Conservation (phyloP, 2,113 vertebrate genomes). For the Marcusenius ussheri region DNA sequence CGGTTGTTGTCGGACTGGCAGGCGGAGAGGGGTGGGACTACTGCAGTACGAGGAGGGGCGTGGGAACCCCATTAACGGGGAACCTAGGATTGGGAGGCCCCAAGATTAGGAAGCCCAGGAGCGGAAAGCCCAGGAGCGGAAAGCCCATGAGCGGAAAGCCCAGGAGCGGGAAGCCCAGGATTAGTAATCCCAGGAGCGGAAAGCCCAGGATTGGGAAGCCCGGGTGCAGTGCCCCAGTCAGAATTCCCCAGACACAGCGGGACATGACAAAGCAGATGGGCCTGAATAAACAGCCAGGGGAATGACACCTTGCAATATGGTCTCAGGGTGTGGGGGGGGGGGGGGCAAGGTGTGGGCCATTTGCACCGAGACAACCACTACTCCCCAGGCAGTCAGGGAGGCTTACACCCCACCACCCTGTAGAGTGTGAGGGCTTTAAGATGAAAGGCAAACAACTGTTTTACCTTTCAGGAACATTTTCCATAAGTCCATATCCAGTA, state of each 20-base stretch:
- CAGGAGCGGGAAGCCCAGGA: neutral
- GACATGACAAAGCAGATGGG: constrained; percentile 1
- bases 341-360: neutral
- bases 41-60: neutral
- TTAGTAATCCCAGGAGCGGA: neutral
- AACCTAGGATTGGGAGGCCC: neutral
- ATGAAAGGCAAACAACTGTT: neutral
- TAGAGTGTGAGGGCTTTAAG: neutral
- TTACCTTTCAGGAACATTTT: neutral
- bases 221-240: neutral
- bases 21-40: neutral
- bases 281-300: neutral
- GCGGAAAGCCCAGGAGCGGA: neutral
- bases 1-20: neutral
- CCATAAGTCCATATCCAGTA: neutral
- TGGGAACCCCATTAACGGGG: neutral
- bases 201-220: neutral
- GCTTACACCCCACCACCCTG: neutral
- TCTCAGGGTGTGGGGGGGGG: neutral
- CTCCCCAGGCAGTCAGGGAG: neutral
- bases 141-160: neutral
- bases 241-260: neutral
- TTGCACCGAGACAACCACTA: neutral
- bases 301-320: constrained; percentile 15
- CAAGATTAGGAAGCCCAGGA: neutral